Evolutionary conservation across 2,113 vertebrate genomes (phyloP).

Genomic region (Corythaixoides concolor): DNA sequence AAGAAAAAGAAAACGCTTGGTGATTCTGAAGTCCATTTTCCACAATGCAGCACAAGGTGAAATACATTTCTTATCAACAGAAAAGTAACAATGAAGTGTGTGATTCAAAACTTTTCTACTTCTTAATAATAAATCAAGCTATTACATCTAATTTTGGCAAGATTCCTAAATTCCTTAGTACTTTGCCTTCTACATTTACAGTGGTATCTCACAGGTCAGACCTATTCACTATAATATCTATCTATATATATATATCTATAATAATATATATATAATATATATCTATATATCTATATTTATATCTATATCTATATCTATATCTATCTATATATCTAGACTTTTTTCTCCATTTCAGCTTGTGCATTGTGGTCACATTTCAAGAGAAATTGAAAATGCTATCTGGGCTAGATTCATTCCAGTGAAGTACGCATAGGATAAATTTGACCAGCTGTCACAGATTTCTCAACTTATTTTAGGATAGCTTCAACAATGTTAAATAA

Average conservation of each 20-base stretch:
- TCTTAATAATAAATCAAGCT: not conserved
- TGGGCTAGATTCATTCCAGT: not conserved
- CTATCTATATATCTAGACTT: too few relatives aligned
- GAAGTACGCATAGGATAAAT: not conserved
- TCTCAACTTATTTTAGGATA: not conserved
- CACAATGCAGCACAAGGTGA: not conserved
- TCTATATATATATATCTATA: too few relatives aligned
- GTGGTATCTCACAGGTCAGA: not conserved
- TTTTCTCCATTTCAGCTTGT: not conserved
- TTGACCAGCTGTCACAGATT: not conserved
- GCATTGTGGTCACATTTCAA: not conserved
- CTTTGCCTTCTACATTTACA: not conserved
- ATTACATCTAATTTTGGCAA: not conserved
- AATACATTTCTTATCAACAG: not conserved
- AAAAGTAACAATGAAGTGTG: not conserved
- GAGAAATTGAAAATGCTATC: not conserved
- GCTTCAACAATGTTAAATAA: constrained; percentile 12
- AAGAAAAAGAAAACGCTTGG: not conserved
- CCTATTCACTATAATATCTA: not conserved
- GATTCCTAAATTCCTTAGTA: not conserved
- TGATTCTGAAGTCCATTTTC: not conserved
- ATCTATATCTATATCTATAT: too few relatives aligned
- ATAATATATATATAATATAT: too few relatives aligned
- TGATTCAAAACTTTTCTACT: not conserved
- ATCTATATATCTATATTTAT: too few relatives aligned